A percentile compares a stretch with the other conserved stretches of the same genome.
phyloP scores from a whole-genome alignment of 2,797 vertebrate genomes.

The Myotis pilosus region DNA sequence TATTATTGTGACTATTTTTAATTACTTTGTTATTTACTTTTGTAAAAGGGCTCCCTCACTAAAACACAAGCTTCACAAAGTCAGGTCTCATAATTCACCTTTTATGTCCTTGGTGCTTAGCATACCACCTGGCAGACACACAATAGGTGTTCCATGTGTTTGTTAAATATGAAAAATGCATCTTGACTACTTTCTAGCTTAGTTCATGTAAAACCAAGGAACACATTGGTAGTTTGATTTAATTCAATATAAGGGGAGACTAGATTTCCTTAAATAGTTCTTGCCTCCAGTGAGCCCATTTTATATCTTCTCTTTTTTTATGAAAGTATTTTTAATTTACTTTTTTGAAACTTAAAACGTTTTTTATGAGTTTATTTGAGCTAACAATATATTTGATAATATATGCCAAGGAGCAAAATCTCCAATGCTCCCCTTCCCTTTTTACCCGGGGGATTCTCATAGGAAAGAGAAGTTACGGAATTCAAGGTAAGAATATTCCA shows the following conservation, averaged over 20 bases:
- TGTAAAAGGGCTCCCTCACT: neutral
- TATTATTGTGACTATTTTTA: neutral
- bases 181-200: neutral
- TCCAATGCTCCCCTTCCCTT: neutral
- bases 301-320: constrained; percentile 25
- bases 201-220: neutral
- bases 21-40: too few relatives aligned
- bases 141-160: neutral
- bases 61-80: neutral
- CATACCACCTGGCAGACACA: neutral
- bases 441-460: constrained; percentile 55
- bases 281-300: neutral
- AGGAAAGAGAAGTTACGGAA: constrained; percentile 52
- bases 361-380: too few relatives aligned
- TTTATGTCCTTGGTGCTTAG: neutral
- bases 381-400: too few relatives aligned
- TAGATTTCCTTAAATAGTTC: neutral
- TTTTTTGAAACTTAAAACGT: neutral
- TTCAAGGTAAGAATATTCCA: constrained; percentile 59
- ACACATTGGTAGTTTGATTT: neutral
- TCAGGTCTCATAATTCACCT: neutral
- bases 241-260: neutral
- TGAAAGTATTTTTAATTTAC: neutral
- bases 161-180: neutral
- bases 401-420: too few relatives aligned